Conservation (phyloP, 2,113 vertebrate species). For the Acanthochromis polyacanthus region DNA sequence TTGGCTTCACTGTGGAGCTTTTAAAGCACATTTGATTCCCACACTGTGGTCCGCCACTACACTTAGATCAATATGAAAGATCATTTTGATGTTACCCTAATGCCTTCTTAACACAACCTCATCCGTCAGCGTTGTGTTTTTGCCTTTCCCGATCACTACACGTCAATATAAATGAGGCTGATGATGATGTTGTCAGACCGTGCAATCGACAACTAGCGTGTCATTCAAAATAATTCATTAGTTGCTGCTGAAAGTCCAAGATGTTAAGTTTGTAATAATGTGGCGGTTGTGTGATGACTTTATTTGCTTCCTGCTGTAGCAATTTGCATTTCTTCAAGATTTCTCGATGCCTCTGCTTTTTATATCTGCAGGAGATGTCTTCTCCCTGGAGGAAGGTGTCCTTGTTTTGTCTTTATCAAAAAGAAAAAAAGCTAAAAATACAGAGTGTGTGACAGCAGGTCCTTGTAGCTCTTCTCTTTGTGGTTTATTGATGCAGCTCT, state of each 20-base stretch:
- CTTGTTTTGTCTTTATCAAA: slow-evolving; percentile 33
- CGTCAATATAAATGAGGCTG: background rate
- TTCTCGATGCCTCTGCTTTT: slow-evolving; percentile 33
- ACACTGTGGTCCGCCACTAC: background rate
- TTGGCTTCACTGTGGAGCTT: too few relatives aligned
- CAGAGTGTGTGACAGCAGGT: slow-evolving; percentile 5
- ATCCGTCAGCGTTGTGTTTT: background rate
- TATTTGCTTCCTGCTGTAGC: too few relatives aligned
- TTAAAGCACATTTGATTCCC: background rate
- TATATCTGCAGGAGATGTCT: slow-evolving; percentile 24
- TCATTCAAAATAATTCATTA: too few relatives aligned
- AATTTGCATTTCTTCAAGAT: background rate
- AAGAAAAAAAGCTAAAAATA: slow-evolving; percentile 44
- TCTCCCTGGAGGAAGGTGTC: slow-evolving; percentile 39
- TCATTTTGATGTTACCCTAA: background rate
- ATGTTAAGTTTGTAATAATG: too few relatives aligned
- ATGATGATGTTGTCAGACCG: background rate
- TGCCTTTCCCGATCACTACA: background rate
- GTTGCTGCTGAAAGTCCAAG: too few relatives aligned
- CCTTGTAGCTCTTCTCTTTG: background rate
- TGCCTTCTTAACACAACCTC: background rate
- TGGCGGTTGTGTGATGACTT: too few relatives aligned
- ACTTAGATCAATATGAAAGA: background rate
- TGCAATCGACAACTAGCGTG: background rate
- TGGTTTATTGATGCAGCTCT: background rate